A percentile compares a stretch with the other conserved stretches of the same genome.
These are phyloP conservation scores for Tauraco erythrolophus DNA, from an alignment of 2,113 vertebrate genomes.

Conservation along the genomic window DNA sequence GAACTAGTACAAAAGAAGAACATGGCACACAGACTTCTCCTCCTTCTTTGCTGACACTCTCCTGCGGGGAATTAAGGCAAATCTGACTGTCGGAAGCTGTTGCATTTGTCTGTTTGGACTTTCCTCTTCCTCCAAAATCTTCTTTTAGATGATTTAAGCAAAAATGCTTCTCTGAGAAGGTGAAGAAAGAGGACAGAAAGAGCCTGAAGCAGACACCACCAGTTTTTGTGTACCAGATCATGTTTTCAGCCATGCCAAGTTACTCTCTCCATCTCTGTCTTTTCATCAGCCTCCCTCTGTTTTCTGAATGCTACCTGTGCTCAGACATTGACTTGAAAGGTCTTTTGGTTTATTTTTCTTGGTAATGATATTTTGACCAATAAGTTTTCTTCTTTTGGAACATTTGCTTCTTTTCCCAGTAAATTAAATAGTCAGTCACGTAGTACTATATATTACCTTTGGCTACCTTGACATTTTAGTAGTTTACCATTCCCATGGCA, in stretches of 20 bases:
- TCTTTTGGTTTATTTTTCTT: not conserved
- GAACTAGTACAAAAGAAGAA: not conserved
- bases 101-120: not conserved
- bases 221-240: not conserved
- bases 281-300: not conserved
- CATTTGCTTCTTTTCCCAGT: not conserved
- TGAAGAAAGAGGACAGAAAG: not conserved
- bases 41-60: not conserved
- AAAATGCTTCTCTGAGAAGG: not conserved
- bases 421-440: not conserved
- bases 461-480: not conserved
- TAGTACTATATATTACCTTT: not conserved
- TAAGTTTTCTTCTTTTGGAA: not conserved
- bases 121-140: not conserved
- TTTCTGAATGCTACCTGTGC: not conserved
- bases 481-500: not conserved
- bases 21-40: not conserved
- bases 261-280: not conserved
- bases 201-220: not conserved
- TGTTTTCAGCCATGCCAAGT: not conserved
- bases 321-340: not conserved
- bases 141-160: not conserved
- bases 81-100: not conserved
- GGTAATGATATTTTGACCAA: not conserved
- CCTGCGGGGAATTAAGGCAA: not conserved